phyloP scores from a whole-genome alignment of 2,888 invertebrate genomes.

The Pemphredon lugubris region DNA sequence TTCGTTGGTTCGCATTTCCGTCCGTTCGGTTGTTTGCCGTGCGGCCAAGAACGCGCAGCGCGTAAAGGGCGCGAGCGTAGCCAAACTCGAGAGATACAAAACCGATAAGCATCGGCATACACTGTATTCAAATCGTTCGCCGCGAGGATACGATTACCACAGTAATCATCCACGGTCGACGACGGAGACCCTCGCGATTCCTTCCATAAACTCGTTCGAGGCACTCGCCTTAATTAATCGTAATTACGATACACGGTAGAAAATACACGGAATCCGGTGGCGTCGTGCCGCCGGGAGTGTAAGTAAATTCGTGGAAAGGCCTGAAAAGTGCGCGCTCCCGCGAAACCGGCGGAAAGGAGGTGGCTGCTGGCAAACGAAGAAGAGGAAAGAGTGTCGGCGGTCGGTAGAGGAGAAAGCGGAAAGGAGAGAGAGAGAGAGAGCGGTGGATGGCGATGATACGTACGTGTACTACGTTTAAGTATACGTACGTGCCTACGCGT shows the following conservation, averaged over 20 bases:
- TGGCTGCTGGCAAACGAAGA: neutral
- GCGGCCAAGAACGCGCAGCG: too few relatives aligned
- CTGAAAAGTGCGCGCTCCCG: conserved; percentile 2
- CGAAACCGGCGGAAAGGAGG: neutral
- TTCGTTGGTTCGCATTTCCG: too few relatives aligned
- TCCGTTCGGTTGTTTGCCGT: too few relatives aligned
- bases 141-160: too few relatives aligned
- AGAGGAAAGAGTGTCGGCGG: neutral
- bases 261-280: conserved; percentile 6
- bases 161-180: conserved; percentile 1
- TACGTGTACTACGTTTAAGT: conserved; percentile 49
- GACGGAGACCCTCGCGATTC: neutral
- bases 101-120: too few relatives aligned
- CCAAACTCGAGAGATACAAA: too few relatives aligned
- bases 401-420: neutral
- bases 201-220: neutral
- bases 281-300: neutral
- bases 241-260: conserved; percentile 11
- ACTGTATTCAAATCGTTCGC: too few relatives aligned
- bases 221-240: conserved; percentile 27
- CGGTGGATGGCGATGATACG: neutral
- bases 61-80: too few relatives aligned
- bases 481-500: conserved; percentile 58
- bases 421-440: conserved; percentile 1
- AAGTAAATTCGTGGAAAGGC: conserved; percentile 10